Evolutionary conservation across 2,888 invertebrate genomes (phyloP), one percentile per base, ranked within the genome.

Genomic region (Microplitis deprimator): DNA sequence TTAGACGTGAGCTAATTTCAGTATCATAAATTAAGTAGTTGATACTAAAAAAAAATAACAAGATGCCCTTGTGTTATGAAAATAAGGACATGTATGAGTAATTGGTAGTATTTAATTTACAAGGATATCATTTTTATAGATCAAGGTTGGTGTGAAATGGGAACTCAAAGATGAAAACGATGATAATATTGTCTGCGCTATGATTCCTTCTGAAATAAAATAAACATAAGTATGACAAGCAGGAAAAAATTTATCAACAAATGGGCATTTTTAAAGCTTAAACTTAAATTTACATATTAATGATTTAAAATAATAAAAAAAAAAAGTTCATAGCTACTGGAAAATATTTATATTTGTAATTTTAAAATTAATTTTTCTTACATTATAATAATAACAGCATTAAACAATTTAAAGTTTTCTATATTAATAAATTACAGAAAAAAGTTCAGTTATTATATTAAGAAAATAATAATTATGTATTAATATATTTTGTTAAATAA

Each of bases 131-230:
- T 29, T 61, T 29, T 72, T 38, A 4, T 10, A 61, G 71, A 1
- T 62, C 50, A 38, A 71, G 68, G 59, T 59, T 8, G 39, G 6
- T 8, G 65, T 64, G 7, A 68, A 61, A 68, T 62, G 60, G n/a
- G 60, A n/a, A 16, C 60, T 70, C 29, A 39, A 70, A 17, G 20
- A 50, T 70, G 59, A 70, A 6, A 79, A 8, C 20, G 50, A 77
- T 68, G 71, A 80, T 80, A 83, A 83, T 81, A 82, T 82, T 20
- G 73, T 79, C 77, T 83, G 73, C 81, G 81, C 81, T 79, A 60
- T 65, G 13, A 62, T 72, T 7, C 61, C 60, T 59, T 60, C 62
- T 73, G n/a, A 68, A 60, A 61, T 68, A 7, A 68, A 68, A 20
- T 39, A n/a, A 40, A 60, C 50, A 65, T 39, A 40, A 29, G 29